These are phyloP conservation scores for Petrocephalus sullivani DNA, from an alignment of 2,797 vertebrate species.

Conservation along the genomic window DNA sequence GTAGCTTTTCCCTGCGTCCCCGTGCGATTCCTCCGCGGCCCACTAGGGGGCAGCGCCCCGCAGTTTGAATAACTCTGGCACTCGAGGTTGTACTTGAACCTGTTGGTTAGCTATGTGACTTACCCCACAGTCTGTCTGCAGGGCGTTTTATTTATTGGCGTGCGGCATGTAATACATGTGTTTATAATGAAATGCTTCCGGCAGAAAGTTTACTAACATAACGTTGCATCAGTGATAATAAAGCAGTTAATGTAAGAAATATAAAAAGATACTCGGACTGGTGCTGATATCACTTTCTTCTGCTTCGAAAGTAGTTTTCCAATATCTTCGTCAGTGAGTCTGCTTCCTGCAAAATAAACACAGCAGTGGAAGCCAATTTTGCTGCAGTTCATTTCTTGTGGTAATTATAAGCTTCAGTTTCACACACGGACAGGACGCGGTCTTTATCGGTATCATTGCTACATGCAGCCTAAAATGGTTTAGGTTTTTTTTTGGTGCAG, in stretches of 20 bases:
- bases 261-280: not conserved
- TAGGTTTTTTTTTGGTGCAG: not conserved
- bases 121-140: not conserved
- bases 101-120: not conserved
- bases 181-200: slow-evolving; percentile 1
- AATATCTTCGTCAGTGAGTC: slow-evolving; percentile 65
- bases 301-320: slow-evolving; percentile 57
- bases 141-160: not conserved
- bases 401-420: not conserved
- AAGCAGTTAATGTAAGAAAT: not conserved
- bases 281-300: slow-evolving; percentile 50
- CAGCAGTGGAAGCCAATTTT: not conserved
- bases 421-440: not conserved
- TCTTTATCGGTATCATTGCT: not conserved
- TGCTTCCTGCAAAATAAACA: slow-evolving; percentile 58
- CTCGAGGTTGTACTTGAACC: not conserved
- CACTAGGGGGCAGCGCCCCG: not conserved
- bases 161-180: not conserved
- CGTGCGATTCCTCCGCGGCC: not conserved
- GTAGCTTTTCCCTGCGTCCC: not conserved
- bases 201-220: not conserved
- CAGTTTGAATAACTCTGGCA: not conserved
- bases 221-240: not conserved
- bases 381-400: not conserved
- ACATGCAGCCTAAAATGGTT: not conserved